Base-by-base conservation (phyloP, 2,888 invertebrate species). In the Tanytarsus gracilentus region DNA sequence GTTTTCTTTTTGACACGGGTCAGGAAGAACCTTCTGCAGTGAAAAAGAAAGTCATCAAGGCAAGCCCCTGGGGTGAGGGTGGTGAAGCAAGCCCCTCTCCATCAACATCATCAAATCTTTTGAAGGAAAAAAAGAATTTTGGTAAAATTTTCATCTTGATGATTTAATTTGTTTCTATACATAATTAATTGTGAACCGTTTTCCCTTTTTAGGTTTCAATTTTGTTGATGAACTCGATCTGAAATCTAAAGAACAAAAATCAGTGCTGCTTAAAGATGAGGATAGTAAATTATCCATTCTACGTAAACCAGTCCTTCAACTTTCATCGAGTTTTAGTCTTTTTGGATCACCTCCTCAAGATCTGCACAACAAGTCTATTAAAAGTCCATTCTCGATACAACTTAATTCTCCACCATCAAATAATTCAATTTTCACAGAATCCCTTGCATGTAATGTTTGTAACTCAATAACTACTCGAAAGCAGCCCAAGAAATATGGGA, bases 401-500 rank as follows among this genome's bases (percentile, higher is more conserved):
- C 62, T 63, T 25, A 56, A 61, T n/a, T 61, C 18, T 49, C 59
- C 75, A 63, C 72, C 75, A 51, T 78, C 78, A 65, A 18, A 16
- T 18, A 16, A 11, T 23, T 78, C 80, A 64, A 79, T 83, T 25
- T 60, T 60, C 18, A 60, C 48, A 27, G 50, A 40, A 14, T 60
- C 60, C 9, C 36, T 49, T 3, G 60, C 50, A 14, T 60, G 60
- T 60, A 21, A 36, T 26, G 60, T 60, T 11, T 60, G 60, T 18
- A 60, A 60, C 16, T 60, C 60, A 5, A 60, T 60, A 14, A 82
- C 85, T 68, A 86, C 86, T 70, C 80, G 86, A 8, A 83, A 84
- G 67, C 87, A 88, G 74, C 85, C 88, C 23, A 79, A 87, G 62
- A 90, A 89, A 70, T 89, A 88, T 71, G 90, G 90, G 27, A 85